Percentiles rank a stretch among this genome's conserved stretches.
Conservation (phyloP, 2,888 invertebrate species). For the Tenthredo mesomela region DNA sequence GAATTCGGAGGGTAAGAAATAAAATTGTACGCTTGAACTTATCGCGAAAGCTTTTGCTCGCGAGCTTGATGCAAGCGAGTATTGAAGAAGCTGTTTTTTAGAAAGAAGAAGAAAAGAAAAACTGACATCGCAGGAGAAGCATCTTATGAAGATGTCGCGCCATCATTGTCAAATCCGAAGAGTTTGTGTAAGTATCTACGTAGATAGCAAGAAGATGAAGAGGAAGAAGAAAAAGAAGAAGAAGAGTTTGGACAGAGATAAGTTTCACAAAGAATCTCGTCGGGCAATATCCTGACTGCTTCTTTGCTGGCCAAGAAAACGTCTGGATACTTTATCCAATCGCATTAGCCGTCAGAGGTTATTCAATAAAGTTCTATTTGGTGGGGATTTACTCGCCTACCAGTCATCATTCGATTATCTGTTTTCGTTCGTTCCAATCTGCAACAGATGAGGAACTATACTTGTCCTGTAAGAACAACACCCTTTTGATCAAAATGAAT, state of each 20-base stretch:
- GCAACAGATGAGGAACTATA: slow-evolving; percentile 11
- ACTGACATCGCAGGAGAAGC: neutral
- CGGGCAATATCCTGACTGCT: slow-evolving; percentile 16
- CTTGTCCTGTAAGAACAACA: neutral
- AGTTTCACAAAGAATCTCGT: slow-evolving; percentile 16
- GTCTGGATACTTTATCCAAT: slow-evolving; percentile 46
- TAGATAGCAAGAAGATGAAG: neutral
- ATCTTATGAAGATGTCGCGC: neutral
- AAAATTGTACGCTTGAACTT: neutral
- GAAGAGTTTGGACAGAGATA: slow-evolving; percentile 30
- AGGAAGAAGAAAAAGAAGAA: slow-evolving; percentile 28
- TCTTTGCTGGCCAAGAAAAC: slow-evolving; percentile 19
- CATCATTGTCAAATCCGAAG: slow-evolving; percentile 32
- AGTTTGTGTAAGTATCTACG: slow-evolving; percentile 34
- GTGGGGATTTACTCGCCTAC: slow-evolving; percentile 51
- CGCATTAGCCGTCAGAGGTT: slow-evolving; percentile 40
- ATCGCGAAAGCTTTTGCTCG: neutral
- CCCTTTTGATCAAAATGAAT: neutral
- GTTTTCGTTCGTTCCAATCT: slow-evolving; percentile 16
- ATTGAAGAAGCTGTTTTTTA: too few relatives aligned
- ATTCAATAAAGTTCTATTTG: slow-evolving; percentile 43
- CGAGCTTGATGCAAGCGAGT: too few relatives aligned
- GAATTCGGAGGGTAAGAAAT: neutral
- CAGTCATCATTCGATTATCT: slow-evolving; percentile 40
- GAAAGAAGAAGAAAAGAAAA: too few relatives aligned